Conservation (phyloP, 2,113 vertebrate genomes). For the Phrynocephalus versicolor region DNA sequence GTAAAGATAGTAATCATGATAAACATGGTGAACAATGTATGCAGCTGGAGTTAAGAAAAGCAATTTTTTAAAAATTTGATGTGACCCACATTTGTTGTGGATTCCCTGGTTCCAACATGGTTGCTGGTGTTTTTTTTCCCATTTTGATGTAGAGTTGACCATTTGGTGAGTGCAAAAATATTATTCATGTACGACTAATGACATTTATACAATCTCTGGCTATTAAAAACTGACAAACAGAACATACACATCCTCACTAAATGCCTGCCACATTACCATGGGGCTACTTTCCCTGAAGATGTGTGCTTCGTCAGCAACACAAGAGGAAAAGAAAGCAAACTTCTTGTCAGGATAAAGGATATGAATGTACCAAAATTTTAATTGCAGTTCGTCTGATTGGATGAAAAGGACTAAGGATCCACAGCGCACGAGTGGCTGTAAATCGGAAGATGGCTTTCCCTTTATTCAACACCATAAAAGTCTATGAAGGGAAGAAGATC, state of each 20-base stretch:
- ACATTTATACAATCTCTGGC: not conserved
- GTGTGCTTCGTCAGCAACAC: not conserved
- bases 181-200: not conserved
- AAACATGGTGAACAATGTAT: constrained; percentile 90
- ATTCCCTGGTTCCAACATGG: not conserved
- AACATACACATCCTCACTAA: too few relatives aligned
- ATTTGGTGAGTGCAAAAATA: not conserved
- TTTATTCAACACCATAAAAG: constrained; percentile 96
- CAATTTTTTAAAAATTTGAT: not conserved
- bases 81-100: not conserved
- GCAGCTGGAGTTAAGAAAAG: constrained; percentile 80
- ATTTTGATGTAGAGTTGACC: not conserved
- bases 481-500: constrained; percentile 72
- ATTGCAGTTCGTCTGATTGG: constrained; percentile 87
- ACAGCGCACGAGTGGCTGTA: constrained; percentile 91
- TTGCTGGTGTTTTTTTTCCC: not conserved
- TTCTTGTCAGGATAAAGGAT: constrained; percentile 84
- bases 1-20: constrained; percentile 94
- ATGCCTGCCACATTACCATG: too few relatives aligned
- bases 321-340: not conserved
- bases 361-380: constrained; percentile 94
- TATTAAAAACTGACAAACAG: not conserved
- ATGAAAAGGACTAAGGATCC: constrained; percentile 94
- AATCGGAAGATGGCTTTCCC: constrained; percentile 96
- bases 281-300: too few relatives aligned